These are phyloP conservation scores for Onchidella celtica DNA, from an alignment of 2,888 invertebrate species.

Conservation along the genomic window DNA sequence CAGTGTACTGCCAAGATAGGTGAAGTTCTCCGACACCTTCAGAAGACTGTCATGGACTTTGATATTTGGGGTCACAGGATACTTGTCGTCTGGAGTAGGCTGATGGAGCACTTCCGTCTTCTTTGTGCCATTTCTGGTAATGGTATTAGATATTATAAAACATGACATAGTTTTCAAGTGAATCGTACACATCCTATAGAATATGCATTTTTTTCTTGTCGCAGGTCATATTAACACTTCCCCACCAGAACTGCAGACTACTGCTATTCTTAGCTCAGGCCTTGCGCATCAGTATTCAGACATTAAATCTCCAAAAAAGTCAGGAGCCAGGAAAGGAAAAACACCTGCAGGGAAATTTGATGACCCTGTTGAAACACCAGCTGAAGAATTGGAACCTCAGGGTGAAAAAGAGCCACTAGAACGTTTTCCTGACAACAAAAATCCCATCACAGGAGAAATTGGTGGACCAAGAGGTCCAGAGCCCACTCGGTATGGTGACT, in stretches of 20 bases:
- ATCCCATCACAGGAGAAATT: slow-evolving; percentile 96
- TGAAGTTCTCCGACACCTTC: too few relatives aligned
- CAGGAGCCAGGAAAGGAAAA: slow-evolving; percentile 82
- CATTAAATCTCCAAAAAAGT: slow-evolving; percentile 40
- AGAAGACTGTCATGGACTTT: too few relatives aligned
- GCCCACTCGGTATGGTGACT: slow-evolving; percentile 99
- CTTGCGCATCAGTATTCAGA: slow-evolving; percentile 13
- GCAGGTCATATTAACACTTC: background rate
- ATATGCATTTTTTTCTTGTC: too few relatives aligned
- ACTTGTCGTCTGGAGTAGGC: too few relatives aligned
- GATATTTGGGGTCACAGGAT: too few relatives aligned
- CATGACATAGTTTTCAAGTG: too few relatives aligned
- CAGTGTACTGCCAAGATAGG: too few relatives aligned
- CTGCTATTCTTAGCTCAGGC: background rate
- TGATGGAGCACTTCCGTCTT: too few relatives aligned
- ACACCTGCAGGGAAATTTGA: slow-evolving; percentile 86
- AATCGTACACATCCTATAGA: too few relatives aligned
- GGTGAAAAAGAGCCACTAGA: slow-evolving; percentile 90
- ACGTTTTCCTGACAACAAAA: slow-evolving; percentile 91
- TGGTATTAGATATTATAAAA: too few relatives aligned
- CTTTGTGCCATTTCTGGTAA: too few relatives aligned
- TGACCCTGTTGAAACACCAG: slow-evolving; percentile 82
- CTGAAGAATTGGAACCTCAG: slow-evolving; percentile 86
- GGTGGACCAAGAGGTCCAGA: slow-evolving; percentile 98
- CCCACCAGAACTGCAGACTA: background rate